Base-by-base conservation (phyloP, 1,140 invertebrate genomes). In the Scylla paramamosain region DNA sequence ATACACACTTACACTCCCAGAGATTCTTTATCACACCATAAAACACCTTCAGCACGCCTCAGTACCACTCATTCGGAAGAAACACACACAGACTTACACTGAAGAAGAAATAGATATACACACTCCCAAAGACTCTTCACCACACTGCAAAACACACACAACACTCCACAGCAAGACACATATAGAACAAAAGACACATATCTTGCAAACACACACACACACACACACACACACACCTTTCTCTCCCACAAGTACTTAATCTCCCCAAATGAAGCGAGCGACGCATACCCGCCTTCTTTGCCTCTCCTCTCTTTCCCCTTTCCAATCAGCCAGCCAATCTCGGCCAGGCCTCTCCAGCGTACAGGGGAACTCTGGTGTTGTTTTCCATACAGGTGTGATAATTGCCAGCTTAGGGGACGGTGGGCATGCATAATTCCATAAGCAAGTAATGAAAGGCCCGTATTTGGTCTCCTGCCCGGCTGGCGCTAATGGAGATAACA, bases 351-450 rank as follows among this genome's bases (percentile, higher is more conserved):
- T 59, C 52, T 59, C 16, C 52, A 59, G 67, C 25, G 20, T n/a
- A n/a, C 20, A 77, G 67, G 67, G 67, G 67, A 77, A 39, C 77
- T 89, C 67, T 12, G 28, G 89, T 32, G 77, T 86, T 92, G 77
- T 92, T 86, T 92, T 59, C 82, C 32, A 46, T 29, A n/a, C 67
- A 95, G 90, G 94, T 95, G 94, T 95, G 94, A 92, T 95, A 92
- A 92, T 95, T 92, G 88, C 90, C 90, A 28, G 83, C 39, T 95
- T 28, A 28, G 84, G 82, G 67, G n/a, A 84, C 28, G 84, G 94
- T 59, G 83, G 45, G 12, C 82, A 95, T 95, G 94, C 94, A 95
- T 95, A 95, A 95, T 91, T 95, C 82, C 94, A 67, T 92, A 92
- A 95, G 77, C 48, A 86, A 91, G 94, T 95, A 95, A 95, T 95